phyloP scores from a whole-genome alignment of 2,888 invertebrate species.

The Seira musarum region DNA sequence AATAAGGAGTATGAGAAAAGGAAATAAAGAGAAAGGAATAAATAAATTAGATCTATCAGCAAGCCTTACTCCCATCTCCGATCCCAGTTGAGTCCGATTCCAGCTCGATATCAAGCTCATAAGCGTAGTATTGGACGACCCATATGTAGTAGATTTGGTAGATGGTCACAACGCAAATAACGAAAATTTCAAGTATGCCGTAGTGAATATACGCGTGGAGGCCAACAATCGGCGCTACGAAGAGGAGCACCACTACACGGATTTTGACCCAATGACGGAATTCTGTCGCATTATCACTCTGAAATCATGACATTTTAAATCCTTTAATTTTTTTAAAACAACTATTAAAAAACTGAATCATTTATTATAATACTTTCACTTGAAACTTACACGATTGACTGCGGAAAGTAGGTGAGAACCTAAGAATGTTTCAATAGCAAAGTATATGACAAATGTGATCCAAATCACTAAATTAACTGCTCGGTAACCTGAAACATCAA shows the following conservation, averaged over 20 bases:
- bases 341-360: neutral
- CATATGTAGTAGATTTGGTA: slow-evolving; percentile 66
- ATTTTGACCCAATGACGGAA: slow-evolving; percentile 65
- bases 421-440: slow-evolving; percentile 66
- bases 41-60: slow-evolving; percentile 36
- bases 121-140: slow-evolving; percentile 65
- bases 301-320: neutral
- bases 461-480: slow-evolving; percentile 65
- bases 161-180: slow-evolving; percentile 57
- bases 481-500: slow-evolving; percentile 61
- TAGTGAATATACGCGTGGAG: slow-evolving; percentile 64
- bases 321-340: neutral
- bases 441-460: slow-evolving; percentile 65
- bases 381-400: slow-evolving; percentile 61
- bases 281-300: slow-evolving; percentile 65
- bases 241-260: slow-evolving; percentile 60
- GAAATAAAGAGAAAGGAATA: slow-evolving; percentile 23
- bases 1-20: slow-evolving; percentile 15
- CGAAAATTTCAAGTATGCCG: slow-evolving; percentile 58
- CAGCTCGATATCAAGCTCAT: slow-evolving; percentile 65
- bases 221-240: slow-evolving; percentile 61
- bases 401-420: slow-evolving; percentile 62
- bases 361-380: too few relatives aligned
- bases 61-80: slow-evolving; percentile 61
- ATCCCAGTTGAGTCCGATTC: slow-evolving; percentile 64